Evolutionary conservation across 2,113 vertebrate genomes (phyloP).

Genomic region (Echinops telfairi): DNA sequence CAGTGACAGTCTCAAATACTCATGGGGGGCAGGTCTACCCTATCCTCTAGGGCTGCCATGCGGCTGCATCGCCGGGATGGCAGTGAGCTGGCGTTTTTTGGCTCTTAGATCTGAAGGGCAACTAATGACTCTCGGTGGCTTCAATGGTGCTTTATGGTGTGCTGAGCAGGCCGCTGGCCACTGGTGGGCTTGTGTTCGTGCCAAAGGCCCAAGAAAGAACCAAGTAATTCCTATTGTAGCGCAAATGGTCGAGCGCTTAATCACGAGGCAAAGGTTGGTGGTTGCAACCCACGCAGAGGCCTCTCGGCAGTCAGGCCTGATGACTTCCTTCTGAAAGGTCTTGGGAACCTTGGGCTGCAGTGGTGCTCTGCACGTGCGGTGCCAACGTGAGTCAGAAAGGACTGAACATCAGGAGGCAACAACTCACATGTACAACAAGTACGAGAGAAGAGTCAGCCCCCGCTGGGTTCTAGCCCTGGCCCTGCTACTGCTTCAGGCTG

Average conservation of each 20-base stretch:
- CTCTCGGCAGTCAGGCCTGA: neutral
- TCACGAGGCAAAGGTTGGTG: neutral
- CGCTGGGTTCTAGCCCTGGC: neutral
- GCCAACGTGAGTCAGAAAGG: neutral
- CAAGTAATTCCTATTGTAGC: neutral
- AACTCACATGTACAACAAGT: no score
- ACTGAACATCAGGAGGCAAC: neutral
- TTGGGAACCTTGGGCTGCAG: neutral
- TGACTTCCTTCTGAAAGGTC: neutral
- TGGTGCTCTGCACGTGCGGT: neutral
- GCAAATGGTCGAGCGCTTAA: neutral
- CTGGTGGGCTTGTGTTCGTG: neutral
- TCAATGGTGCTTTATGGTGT: neutral
- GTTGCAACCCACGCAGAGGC: neutral
- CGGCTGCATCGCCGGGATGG: no score
- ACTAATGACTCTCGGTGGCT: neutral
- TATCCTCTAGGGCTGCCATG: no score
- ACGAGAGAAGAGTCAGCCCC: no score
- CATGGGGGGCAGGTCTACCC: no score
- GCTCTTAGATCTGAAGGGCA: neutral
- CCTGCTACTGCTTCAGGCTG: neutral
- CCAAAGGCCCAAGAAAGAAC: neutral
- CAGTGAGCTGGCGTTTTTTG: no score
- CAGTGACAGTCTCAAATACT: no score
- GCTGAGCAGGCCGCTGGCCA: neutral